phyloP scores from a whole-genome alignment of 2,888 invertebrate genomes.

The Stegana nigrithorax region DNA sequence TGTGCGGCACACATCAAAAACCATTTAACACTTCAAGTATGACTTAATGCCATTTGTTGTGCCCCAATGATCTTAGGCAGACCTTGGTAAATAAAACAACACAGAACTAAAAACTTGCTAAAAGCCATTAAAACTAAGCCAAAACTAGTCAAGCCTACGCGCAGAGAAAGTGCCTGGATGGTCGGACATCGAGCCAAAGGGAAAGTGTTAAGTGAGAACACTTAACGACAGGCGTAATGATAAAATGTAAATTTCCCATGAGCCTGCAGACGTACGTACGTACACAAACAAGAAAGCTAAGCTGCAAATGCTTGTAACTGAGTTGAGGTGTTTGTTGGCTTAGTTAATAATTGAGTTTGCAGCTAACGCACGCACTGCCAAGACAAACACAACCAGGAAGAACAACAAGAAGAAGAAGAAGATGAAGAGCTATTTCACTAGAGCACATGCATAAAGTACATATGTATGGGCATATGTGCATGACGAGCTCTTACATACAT shows the following conservation, averaged over 20 bases:
- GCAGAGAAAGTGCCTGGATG: too few species aligned
- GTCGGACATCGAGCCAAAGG: background rate
- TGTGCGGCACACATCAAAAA: too few species aligned
- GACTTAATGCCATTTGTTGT: background rate
- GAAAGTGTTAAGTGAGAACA: constrained; percentile 23
- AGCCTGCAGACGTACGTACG: constrained; percentile 37
- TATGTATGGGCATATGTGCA: background rate
- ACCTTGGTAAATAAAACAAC: background rate
- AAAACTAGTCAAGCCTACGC: constrained; percentile 8
- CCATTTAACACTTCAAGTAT: too few species aligned
- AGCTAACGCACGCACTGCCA: constrained; percentile 50
- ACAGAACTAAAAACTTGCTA: background rate
- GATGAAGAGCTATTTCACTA: background rate
- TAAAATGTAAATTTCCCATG: constrained; percentile 58
- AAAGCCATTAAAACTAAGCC: constrained; percentile 56
- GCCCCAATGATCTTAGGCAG: background rate
- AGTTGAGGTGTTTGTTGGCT: constrained; percentile 48
- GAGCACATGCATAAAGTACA: background rate
- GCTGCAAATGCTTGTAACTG: constrained; percentile 14
- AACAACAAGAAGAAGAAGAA: background rate
- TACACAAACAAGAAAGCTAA: constrained; percentile 25
- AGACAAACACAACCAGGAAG: constrained; percentile 16
- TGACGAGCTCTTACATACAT: constrained; percentile 6
- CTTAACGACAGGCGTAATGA: constrained; percentile 39
- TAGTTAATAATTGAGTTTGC: constrained; percentile 58